A percentile compares a stretch with the other conserved stretches of the same genome.
phyloP scores from a whole-genome alignment of 2,113 vertebrate species.

The Periophthalmodon schlosseri region DNA sequence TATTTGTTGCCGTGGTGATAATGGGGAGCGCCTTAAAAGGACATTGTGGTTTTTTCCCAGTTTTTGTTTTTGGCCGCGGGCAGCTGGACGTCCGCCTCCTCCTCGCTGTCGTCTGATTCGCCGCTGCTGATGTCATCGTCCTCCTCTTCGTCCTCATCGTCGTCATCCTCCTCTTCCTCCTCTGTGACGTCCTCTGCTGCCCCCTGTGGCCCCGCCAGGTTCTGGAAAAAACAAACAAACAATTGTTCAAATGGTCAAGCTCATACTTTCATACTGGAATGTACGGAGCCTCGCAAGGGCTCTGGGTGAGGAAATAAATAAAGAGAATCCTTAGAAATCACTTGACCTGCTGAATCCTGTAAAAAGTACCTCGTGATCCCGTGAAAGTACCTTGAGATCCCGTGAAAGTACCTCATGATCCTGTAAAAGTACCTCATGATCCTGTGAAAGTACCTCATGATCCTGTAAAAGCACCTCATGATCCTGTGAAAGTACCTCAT shows the following conservation, averaged over 20 bases:
- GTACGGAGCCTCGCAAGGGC: too few relatives aligned
- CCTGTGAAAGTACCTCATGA: too few relatives aligned
- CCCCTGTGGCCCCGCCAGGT: constrained; percentile 79
- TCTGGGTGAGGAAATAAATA: too few relatives aligned
- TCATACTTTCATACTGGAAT: too few relatives aligned
- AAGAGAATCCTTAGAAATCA: too few relatives aligned
- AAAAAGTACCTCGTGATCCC: too few relatives aligned
- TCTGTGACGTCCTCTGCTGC: constrained; percentile 82
- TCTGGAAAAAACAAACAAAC: constrained; percentile 68
- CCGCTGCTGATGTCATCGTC: constrained; percentile 86
- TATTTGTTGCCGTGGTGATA: constrained; percentile 14
- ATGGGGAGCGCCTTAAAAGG: constrained; percentile 76
- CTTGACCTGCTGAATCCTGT: too few relatives aligned
- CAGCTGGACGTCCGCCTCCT: constrained; percentile 79
- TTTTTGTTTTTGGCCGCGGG: constrained; percentile 83
- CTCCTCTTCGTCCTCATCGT: constrained; percentile 83
- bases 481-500: too few relatives aligned
- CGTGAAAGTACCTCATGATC: too few relatives aligned
- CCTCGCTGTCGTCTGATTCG: constrained; percentile 90
- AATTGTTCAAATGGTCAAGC: neutral
- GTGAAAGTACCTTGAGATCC: too few relatives aligned
- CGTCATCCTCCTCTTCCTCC: constrained; percentile 84
- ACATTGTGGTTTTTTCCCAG: constrained; percentile 87
- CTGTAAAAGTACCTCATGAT: too few relatives aligned
- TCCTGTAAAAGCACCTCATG: too few relatives aligned